Percentiles rank a stretch among this genome's conserved stretches.
Conservation (phyloP, 2,888 invertebrate species). For the Melanophora roralis region DNA sequence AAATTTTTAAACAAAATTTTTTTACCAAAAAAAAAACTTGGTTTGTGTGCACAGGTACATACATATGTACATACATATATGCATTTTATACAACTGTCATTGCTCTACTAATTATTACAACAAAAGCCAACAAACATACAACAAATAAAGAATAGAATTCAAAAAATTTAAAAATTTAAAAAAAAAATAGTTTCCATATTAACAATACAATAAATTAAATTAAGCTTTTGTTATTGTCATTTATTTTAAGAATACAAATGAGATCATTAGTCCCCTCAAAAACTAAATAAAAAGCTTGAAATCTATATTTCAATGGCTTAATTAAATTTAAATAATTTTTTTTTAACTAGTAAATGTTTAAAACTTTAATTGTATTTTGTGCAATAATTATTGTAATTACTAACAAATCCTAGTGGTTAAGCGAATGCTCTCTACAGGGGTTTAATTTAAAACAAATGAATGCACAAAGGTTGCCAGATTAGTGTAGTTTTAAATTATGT, state of each 20-base stretch:
- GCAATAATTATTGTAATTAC: too few species aligned
- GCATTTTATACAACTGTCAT: slow-evolving; percentile 41
- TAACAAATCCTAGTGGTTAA: too few species aligned
- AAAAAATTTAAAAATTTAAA: not conserved
- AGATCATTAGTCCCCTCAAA: too few species aligned
- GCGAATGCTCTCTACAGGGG: too few species aligned
- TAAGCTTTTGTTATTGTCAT: slow-evolving; percentile 16
- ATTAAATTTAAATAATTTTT: slow-evolving; percentile 3
- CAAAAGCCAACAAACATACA: slow-evolving; percentile 25
- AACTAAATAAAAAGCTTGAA: slow-evolving; percentile 9
- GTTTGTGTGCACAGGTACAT: too few species aligned
- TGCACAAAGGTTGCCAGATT: too few species aligned
- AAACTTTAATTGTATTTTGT: not conserved
- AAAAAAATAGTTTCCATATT: slow-evolving; percentile 2
- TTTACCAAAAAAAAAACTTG: too few species aligned
- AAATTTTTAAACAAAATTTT: too few species aligned
- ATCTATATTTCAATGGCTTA: slow-evolving; percentile 11
- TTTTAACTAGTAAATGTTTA: not conserved
- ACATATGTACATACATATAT: not conserved
- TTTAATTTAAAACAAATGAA: too few species aligned
- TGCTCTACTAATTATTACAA: slow-evolving; percentile 48
- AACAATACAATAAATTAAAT: slow-evolving; percentile 37
- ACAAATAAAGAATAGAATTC: not conserved
- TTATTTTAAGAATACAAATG: not conserved
- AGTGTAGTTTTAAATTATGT: too few species aligned